These are phyloP conservation scores for Patella caerulea DNA, from an alignment of 2,888 invertebrate genomes.

Conservation along the genomic window DNA sequence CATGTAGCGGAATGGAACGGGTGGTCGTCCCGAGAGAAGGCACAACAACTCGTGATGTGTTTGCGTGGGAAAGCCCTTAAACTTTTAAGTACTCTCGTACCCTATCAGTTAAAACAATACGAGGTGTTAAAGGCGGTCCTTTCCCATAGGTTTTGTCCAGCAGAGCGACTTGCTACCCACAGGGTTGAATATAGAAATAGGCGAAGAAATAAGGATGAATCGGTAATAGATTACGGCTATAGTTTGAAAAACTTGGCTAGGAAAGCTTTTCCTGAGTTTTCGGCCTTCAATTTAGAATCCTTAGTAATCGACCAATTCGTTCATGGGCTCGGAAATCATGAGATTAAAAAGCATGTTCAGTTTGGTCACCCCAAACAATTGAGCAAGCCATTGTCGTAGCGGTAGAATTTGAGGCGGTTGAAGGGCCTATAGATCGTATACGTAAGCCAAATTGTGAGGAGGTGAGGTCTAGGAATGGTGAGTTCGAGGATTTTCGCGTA, in stretches of 20 bases:
- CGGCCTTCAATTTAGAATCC: background rate
- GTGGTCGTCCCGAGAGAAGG: constrained; percentile 27
- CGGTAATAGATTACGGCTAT: constrained; percentile 9
- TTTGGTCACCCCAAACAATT: constrained; percentile 8
- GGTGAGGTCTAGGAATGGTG: no score
- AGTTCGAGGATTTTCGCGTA: no score
- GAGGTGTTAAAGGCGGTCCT: constrained; percentile 6
- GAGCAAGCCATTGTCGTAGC: no score
- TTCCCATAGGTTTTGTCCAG: background rate
- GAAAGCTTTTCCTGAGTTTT: constrained; percentile 11
- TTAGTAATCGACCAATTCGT: background rate
- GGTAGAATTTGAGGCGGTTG: no score
- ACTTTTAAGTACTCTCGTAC: constrained; percentile 13
- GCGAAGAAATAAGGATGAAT: background rate
- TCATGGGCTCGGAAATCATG: background rate
- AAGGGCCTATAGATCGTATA: no score
- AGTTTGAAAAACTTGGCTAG: background rate
- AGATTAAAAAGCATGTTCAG: constrained; percentile 4
- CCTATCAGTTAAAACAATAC: constrained; percentile 2
- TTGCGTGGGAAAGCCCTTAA: constrained; percentile 16
- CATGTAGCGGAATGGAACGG: constrained; percentile 37
- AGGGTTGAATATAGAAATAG: constrained; percentile 11
- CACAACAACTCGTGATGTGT: constrained; percentile 21
- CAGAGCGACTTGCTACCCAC: background rate
- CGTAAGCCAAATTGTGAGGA: no score